Evolutionary conservation across 2,888 invertebrate species (phyloP).

Genomic region (Tetanocera ferruginea): DNA sequence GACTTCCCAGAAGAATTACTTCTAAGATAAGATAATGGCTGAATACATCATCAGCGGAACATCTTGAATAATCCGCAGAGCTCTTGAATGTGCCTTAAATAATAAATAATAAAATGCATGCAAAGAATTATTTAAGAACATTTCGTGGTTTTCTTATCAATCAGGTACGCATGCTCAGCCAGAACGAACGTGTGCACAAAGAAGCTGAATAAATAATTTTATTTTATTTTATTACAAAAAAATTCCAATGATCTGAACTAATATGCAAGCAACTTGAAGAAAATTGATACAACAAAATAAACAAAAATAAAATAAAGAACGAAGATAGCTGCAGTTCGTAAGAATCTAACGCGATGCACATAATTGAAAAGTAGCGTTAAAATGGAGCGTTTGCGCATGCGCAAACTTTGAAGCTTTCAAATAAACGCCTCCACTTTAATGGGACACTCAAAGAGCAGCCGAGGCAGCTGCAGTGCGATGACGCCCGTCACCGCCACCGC

Average conservation of each 20-base stretch:
- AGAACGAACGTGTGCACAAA: slow-evolving; percentile 7
- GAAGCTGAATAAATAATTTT: background rate
- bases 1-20: no score
- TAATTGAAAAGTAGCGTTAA: slow-evolving; percentile 26
- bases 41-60: no score
- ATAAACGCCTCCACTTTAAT: background rate
- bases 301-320: background rate
- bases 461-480: background rate
- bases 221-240: no score
- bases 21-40: no score
- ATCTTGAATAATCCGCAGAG: no score
- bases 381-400: slow-evolving; percentile 10
- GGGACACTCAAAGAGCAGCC: background rate
- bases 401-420: background rate
- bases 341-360: background rate
- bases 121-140: background rate
- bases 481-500: background rate
- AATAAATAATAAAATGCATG: no score
- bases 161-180: slow-evolving; percentile 25
- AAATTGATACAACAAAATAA: background rate
- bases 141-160: slow-evolving; percentile 20
- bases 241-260: slow-evolving; percentile 16
- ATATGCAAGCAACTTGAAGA: slow-evolving; percentile 7
- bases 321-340: background rate
- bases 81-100: no score